phyloP scores from a whole-genome alignment of 2,113 vertebrate species.

The Barbus barbus region DNA sequence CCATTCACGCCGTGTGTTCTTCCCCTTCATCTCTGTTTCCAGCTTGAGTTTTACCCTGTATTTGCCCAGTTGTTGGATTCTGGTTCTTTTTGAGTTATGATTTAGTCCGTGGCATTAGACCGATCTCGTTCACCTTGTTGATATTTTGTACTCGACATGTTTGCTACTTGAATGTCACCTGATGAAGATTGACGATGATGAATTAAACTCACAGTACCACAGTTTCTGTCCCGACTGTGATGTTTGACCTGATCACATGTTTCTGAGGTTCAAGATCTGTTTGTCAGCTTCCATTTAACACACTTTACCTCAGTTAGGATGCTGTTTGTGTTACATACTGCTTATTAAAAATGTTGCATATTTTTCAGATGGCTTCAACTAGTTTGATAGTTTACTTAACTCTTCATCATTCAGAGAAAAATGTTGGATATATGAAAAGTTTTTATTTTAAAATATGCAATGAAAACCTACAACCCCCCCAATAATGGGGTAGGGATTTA shows the following conservation, averaged over 20 bases:
- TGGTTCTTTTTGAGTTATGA: constrained; percentile 1
- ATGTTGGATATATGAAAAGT: no score
- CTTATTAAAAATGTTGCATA: neutral
- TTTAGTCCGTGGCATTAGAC: constrained; percentile 50
- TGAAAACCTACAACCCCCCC: no score
- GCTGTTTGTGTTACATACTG: neutral
- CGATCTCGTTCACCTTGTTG: constrained; percentile 24
- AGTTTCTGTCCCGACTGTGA: neutral
- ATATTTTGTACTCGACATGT: constrained; percentile 50
- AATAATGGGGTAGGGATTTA: no score
- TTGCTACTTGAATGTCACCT: constrained; percentile 49
- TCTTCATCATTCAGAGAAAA: no score
- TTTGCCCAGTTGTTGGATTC: neutral
- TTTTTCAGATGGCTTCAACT: neutral
- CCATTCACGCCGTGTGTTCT: constrained; percentile 53
- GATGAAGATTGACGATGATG: constrained; percentile 60
- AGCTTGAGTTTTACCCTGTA: neutral
- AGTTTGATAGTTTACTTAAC: no score
- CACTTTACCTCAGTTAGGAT: neutral
- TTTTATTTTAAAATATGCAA: no score
- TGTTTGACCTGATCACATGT: neutral
- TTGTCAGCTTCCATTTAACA: neutral
- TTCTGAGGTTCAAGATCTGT: neutral
- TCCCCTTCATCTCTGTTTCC: neutral
- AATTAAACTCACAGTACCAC: constrained; percentile 42